phyloP scores from a whole-genome alignment of 2,113 vertebrate genomes.

The Tursiops truncatus region DNA sequence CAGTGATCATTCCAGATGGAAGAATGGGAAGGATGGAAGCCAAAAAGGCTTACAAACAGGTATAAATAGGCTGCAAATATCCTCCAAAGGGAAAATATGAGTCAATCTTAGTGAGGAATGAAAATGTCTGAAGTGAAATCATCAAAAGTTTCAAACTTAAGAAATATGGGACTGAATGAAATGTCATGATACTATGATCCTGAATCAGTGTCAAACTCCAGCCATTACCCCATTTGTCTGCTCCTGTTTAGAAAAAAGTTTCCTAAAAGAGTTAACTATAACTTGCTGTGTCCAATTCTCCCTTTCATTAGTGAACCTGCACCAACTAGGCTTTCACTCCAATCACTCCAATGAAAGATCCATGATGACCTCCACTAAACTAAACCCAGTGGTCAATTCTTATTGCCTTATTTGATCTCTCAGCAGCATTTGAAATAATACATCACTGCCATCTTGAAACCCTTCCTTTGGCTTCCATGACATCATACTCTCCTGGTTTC shows the following conservation, averaged over 20 bases:
- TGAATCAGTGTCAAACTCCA: neutral
- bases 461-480: neutral
- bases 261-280: neutral
- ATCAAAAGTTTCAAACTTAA: constrained; percentile 17
- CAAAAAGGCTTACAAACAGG: neutral
- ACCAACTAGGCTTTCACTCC: neutral
- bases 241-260: neutral
- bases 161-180: neutral
- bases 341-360: neutral
- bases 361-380: neutral
- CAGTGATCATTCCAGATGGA: neutral
- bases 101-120: neutral
- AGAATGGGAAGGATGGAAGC: neutral
- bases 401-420: neutral
- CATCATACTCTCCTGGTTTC: neutral
- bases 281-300: neutral
- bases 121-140: constrained; percentile 17
- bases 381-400: neutral
- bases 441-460: neutral
- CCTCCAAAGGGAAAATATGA: neutral
- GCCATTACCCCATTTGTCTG: neutral
- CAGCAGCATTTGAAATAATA: neutral
- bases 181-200: neutral
- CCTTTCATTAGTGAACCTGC: neutral
- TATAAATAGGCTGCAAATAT: neutral